A percentile compares a stretch with the other conserved stretches of the same genome.
Conservation (phyloP, 1,140 invertebrate species). For the Lineus longissimus region DNA sequence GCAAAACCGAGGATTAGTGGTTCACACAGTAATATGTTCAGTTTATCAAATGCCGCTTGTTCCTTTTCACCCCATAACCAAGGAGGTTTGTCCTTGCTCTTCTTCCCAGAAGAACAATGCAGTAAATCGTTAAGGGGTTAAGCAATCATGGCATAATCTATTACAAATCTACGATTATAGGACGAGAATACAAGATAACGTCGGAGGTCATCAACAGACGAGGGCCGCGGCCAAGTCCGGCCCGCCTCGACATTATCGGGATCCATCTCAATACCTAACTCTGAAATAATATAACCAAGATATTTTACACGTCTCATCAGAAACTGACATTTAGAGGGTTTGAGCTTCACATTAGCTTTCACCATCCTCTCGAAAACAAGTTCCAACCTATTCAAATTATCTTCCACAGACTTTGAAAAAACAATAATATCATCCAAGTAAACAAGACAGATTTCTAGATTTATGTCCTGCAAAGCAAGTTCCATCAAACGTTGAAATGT, state of each 20-base stretch:
- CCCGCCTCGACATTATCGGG: slow-evolving; percentile 34
- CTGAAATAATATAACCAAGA: slow-evolving; percentile 31
- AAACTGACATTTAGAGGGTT: slow-evolving; percentile 41
- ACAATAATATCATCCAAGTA: slow-evolving; percentile 25
- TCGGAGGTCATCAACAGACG: slow-evolving; percentile 27
- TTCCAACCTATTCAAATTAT: slow-evolving; percentile 15
- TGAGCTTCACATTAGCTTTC: slow-evolving; percentile 15
- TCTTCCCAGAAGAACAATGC: slow-evolving; percentile 7
- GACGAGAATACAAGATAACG: slow-evolving; percentile 36
- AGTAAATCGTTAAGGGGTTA: slow-evolving; percentile 25
- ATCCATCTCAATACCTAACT: slow-evolving; percentile 30
- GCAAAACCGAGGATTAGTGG: slow-evolving; percentile 26
- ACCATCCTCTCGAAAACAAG: slow-evolving; percentile 17
- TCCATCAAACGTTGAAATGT: slow-evolving; percentile 36
- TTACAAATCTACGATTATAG: slow-evolving; percentile 32
- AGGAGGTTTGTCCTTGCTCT: slow-evolving; percentile 15
- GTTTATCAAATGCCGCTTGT: slow-evolving; percentile 17
- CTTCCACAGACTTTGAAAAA: slow-evolving; percentile 17
- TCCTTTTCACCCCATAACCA: slow-evolving; percentile 9
- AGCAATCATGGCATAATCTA: slow-evolving; percentile 28
- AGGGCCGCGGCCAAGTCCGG: slow-evolving; percentile 32
- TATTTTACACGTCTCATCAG: slow-evolving; percentile 30
- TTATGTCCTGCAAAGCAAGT: slow-evolving; percentile 13
- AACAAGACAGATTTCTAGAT: slow-evolving; percentile 12
- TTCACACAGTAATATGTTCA: slow-evolving; percentile 19